These are phyloP conservation scores for Chrysaora quinquecirrha DNA, from an alignment of 30 jellyfish, hydroid and myxozoan species.

Conservation along the genomic window DNA sequence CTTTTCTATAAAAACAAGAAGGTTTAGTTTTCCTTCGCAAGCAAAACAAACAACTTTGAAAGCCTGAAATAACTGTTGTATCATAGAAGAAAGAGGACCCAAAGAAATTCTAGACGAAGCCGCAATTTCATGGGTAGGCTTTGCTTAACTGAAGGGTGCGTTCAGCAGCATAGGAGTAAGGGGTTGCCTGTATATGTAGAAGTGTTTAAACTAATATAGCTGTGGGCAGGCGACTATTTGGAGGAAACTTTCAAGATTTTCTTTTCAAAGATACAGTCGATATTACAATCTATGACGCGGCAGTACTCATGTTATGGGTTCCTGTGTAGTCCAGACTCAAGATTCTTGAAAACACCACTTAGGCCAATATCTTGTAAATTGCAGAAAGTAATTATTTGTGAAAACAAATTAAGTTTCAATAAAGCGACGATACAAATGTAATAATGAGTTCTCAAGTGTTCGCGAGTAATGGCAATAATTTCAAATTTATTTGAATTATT, in stretches of 20 bases:
- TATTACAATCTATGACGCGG: neutral
- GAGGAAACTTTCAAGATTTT: neutral
- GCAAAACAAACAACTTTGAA: neutral
- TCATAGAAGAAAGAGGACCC: neutral
- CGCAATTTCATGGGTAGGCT: no score
- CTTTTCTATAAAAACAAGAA: neutral
- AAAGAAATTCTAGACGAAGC: no score
- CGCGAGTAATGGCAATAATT: neutral
- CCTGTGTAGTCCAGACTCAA: neutral
- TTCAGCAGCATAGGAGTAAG: no score
- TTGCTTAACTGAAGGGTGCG: no score
- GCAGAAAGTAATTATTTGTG: neutral
- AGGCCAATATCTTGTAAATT: neutral
- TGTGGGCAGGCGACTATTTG: neutral
- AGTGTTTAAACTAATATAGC: no score
- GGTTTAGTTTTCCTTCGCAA: neutral
- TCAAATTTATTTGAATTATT: no score
- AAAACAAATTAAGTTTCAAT: neutral
- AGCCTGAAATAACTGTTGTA: neutral
- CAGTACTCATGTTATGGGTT: neutral
- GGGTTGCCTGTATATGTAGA: no score
- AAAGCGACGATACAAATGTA: neutral
- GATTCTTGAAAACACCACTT: neutral
- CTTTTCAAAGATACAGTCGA: neutral
- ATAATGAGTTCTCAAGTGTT: neutral